Percentiles rank a stretch among this genome's conserved stretches.
phyloP scores from a whole-genome alignment of 2,888 invertebrate genomes.

The Teleiodes luculella region DNA sequence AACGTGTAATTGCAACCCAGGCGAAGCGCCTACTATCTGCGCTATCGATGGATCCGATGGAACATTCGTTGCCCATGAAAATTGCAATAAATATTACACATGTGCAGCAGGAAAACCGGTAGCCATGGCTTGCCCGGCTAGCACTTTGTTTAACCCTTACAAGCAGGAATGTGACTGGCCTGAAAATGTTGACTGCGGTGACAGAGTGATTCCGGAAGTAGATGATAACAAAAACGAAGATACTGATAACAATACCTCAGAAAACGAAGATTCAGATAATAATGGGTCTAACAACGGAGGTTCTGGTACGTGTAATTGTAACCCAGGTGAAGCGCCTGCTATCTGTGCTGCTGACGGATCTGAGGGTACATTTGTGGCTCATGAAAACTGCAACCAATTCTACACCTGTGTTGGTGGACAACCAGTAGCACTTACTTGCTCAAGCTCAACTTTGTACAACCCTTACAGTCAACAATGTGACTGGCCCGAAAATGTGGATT shows the following conservation, averaged over 20 bases:
- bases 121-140: constrained; percentile 28
- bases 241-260: constrained; percentile 14
- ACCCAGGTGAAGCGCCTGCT: constrained; percentile 31
- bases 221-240: neutral
- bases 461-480: too few relatives aligned
- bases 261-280: neutral
- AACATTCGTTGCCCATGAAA: constrained; percentile 36
- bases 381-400: constrained; percentile 40
- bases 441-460: too few relatives aligned
- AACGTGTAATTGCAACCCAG: constrained; percentile 28
- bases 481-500: too few relatives aligned
- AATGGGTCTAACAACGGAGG: neutral
- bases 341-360: constrained; percentile 36
- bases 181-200: constrained; percentile 37
- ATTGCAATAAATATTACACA: constrained; percentile 41
- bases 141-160: constrained; percentile 35
- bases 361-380: constrained; percentile 35
- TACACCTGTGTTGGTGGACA: constrained; percentile 44
- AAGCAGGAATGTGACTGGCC: constrained; percentile 43
- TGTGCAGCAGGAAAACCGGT: constrained; percentile 36
- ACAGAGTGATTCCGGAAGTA: constrained; percentile 21
- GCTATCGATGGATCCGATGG: constrained; percentile 35
- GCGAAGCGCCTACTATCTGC: constrained; percentile 36
- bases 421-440: too few relatives aligned
- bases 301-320: constrained; percentile 23